phyloP scores from a whole-genome alignment of 2,113 vertebrate genomes.

The Perca flavescens region DNA sequence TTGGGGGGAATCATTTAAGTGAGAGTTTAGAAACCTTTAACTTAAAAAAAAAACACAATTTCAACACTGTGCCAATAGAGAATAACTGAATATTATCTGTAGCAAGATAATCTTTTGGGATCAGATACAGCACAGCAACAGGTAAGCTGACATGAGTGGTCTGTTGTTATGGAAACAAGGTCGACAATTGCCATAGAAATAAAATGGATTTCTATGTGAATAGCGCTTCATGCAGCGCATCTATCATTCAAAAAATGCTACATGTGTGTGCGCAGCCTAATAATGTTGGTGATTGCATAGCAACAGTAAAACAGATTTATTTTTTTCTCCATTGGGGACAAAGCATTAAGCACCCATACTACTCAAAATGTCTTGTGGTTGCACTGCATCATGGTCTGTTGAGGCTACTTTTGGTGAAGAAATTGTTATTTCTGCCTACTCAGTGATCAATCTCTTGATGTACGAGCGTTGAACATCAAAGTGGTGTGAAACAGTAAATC shows the following conservation, averaged over 20 bases:
- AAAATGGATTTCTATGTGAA: not conserved
- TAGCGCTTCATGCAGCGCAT: not conserved
- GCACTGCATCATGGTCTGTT: not conserved
- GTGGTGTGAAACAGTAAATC: not conserved
- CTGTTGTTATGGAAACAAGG: conserved; percentile 64
- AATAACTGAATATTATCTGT: not conserved
- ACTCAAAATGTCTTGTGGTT: not conserved
- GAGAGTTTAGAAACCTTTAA: not conserved
- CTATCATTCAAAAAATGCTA: conserved; percentile 1
- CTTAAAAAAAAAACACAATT: not conserved
- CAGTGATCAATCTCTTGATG: conserved; percentile 4
- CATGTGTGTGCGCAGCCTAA: not conserved
- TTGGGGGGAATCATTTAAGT: not conserved
- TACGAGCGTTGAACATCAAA: conserved; percentile 5
- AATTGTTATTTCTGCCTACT: conserved; percentile 6
- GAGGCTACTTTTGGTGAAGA: conserved; percentile 10
- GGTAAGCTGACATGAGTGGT: conserved; percentile 24
- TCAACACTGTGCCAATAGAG: not conserved
- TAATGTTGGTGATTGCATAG: conserved; percentile 16
- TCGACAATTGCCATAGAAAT: not conserved
- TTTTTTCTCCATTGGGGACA: not conserved
- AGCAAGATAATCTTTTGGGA: not conserved
- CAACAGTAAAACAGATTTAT: conserved; percentile 19
- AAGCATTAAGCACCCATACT: not conserved
- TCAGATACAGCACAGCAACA: conserved; percentile 26